Evolutionary conservation across 1,140 invertebrate species (phyloP), one percentile per base, ranked within the genome.

Genomic region (Zaprionus gabonicus): DNA sequence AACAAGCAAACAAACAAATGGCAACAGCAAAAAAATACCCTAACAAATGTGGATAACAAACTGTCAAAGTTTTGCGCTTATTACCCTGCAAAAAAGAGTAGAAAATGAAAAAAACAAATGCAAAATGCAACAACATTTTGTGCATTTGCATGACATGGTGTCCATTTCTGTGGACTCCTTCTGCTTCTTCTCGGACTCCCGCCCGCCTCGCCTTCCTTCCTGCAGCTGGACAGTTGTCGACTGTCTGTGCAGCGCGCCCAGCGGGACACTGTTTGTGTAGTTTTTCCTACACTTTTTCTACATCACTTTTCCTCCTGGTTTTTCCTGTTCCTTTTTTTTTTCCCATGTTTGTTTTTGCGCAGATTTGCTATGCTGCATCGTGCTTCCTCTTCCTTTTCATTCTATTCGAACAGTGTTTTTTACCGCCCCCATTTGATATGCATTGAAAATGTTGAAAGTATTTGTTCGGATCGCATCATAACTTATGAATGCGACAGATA

Each of bases 31-130:
- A 79, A 79, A 77, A 83, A 83, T 75, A 49, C 62, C 71, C 83
- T 71, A 82, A 79, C 80, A 87, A 88, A 84, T 90, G 71, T 78
- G 84, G 84, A 88, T 88, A 88, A 88, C 84, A 88, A 88, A 88
- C 85, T 88, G 84, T 88, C 84, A 88, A 88, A 88, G 84, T 87
- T 87, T 68, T 81, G 79, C 84, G 84, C 84, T 87, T 87, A 87
- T 87, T 87, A 88, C 84, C 78, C 73, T 71, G 55, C 44, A 69
- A 66, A 46, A 62, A 66, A 69, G 53, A 66, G 49, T 49, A 34
- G 38, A 67, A 53, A 34, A 53, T 56, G 60, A 67, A 53, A 34
- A 53, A 53, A 59, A 68, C 60, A 60, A 36, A 49, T 17, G 49
- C 46, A 44, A 57, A 70, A 64, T 70, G 60, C 41, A 71, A 71